phyloP scores from a whole-genome alignment of 2,113 vertebrate genomes.

The Acinonyx jubatus region DNA sequence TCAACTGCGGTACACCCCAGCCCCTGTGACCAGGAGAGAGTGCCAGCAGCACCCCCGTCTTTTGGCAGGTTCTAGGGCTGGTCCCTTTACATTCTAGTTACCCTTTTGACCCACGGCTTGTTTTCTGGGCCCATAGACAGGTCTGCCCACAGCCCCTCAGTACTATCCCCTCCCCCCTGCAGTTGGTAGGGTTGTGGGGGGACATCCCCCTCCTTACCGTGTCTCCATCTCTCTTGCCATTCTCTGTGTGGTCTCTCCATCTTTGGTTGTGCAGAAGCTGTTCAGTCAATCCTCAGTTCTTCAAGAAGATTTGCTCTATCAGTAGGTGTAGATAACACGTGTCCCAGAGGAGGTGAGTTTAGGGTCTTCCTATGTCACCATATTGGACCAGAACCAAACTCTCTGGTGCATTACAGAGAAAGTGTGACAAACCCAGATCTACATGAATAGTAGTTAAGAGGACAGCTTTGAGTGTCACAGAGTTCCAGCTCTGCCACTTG shows the following conservation, averaged over 20 bases:
- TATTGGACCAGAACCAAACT: neutral
- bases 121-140: neutral
- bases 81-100: neutral
- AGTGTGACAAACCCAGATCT: neutral
- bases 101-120: neutral
- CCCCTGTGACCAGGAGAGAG: neutral
- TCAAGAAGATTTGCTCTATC: neutral
- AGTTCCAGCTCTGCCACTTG: neutral
- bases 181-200: neutral
- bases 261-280: neutral
- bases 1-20: neutral
- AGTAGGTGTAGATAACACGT: neutral
- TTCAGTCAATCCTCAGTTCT: neutral
- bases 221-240: neutral
- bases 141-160: neutral
- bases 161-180: neutral
- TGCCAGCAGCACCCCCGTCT: neutral
- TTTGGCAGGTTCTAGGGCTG: neutral
- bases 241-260: neutral
- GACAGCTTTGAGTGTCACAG: neutral
- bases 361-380: neutral
- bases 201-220: neutral
- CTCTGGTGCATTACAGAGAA: neutral
- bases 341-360: neutral
- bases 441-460: neutral